A percentile compares a stretch with the other conserved stretches of the same genome.
Evolutionary conservation across 2,797 vertebrate species (phyloP).

Genomic region (Rhodeus uyekii): DNA sequence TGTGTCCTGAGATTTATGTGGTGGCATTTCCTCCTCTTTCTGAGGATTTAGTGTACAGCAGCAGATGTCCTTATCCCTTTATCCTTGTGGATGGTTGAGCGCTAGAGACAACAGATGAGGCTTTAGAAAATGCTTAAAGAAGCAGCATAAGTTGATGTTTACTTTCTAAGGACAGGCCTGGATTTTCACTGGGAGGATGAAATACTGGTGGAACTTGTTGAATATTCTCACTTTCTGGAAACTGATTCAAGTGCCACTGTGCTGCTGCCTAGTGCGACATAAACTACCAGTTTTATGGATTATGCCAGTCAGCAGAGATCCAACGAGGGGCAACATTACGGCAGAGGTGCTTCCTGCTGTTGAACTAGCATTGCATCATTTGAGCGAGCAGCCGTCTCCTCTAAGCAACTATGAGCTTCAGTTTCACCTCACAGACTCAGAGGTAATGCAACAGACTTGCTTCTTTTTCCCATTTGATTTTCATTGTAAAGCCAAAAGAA

Average conservation of each 20-base stretch:
- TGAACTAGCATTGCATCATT: constrained; percentile 70
- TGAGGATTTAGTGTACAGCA: constrained; percentile 36
- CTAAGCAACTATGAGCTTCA: constrained; percentile 69
- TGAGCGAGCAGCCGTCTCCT: constrained; percentile 59
- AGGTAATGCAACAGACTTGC: constrained; percentile 57
- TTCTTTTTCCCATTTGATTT: neutral
- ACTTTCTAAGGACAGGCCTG: neutral
- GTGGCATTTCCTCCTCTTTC: neutral
- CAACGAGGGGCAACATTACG: constrained; percentile 47
- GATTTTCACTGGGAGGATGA: constrained; percentile 41
- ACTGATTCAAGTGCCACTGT: constrained; percentile 19
- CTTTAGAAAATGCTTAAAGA: constrained; percentile 36
- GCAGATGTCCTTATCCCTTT: constrained; percentile 55
- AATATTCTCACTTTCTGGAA: constrained; percentile 37
- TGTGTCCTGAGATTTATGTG: neutral
- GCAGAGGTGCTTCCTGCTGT: constrained; percentile 60
- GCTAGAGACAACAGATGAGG: constrained; percentile 39
- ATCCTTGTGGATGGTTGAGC: constrained; percentile 34
- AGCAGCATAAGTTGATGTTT: neutral
- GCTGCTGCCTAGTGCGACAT: constrained; percentile 53
- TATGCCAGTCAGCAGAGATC: constrained; percentile 54
- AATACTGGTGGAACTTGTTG: neutral
- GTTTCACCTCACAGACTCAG: constrained; percentile 64
- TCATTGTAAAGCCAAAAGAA: neutral
- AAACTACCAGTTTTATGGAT: constrained; percentile 70